A percentile compares a stretch with the other conserved stretches of the same genome.
These are phyloP conservation scores for Cantharis lateralis DNA, from an alignment of 2,888 invertebrate species.

Conservation along the genomic window DNA sequence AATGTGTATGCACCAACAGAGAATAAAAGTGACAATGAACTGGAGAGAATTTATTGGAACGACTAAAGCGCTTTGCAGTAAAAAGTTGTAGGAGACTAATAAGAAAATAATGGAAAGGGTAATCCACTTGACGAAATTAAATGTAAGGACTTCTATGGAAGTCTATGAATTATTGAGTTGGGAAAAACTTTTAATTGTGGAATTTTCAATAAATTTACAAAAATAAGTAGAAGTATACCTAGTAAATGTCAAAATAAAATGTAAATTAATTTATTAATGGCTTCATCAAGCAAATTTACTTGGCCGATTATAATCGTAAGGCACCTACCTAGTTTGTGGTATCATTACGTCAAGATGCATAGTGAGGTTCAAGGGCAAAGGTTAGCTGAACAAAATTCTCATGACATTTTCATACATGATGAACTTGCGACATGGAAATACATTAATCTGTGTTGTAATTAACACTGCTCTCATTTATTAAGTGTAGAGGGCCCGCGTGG, in stretches of 20 bases:
- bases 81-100: too few species aligned
- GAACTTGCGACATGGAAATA: conserved; percentile 46
- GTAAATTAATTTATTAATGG: neutral
- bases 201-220: neutral
- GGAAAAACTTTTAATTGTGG: neutral
- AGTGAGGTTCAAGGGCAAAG: conserved; percentile 34
- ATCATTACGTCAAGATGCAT: neutral
- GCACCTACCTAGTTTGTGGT: neutral
- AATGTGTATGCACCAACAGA: too few species aligned
- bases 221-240: neutral
- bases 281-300: neutral
- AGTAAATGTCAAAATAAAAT: neutral
- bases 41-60: too few species aligned
- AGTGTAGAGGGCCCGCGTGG: conserved; percentile 37
- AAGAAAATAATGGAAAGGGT: too few species aligned
- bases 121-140: too few species aligned
- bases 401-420: conserved; percentile 46
- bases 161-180: neutral
- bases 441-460: conserved; percentile 51
- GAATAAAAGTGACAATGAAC: too few species aligned
- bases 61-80: too few species aligned
- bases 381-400: conserved; percentile 37
- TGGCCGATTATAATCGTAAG: neutral
- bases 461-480: conserved; percentile 50
- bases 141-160: too few species aligned